Percentiles rank a stretch among this genome's conserved stretches.
phyloP scores from a whole-genome alignment of 2,113 vertebrate species.

The Podarcis cretensis region DNA sequence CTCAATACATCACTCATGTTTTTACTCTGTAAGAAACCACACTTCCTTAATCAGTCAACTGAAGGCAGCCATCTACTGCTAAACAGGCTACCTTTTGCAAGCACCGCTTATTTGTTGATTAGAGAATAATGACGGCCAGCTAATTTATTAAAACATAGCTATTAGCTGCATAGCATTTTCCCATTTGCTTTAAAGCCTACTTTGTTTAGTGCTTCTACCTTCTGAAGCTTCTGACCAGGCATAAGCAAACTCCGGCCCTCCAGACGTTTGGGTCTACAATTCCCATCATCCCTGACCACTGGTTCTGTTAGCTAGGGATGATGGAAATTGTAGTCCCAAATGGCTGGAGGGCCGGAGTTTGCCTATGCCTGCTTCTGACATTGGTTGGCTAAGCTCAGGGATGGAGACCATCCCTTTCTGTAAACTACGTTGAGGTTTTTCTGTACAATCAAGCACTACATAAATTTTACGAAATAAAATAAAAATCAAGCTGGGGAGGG shows the following conservation, averaged over 20 bases:
- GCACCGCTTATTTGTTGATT: slow-evolving; percentile 15
- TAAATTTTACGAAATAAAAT: no score
- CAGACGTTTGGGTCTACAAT: no score
- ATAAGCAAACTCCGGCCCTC: no score
- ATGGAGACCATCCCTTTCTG: neutral
- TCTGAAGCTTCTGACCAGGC: neutral
- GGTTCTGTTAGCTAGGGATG: no score
- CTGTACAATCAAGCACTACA: no score
- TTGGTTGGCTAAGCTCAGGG: neutral
- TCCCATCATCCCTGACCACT: no score
- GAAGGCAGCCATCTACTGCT: neutral
- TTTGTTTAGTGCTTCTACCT: neutral
- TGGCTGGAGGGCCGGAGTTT: no score
- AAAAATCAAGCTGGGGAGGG: no score
- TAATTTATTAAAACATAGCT: neutral
- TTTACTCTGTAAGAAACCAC: neutral
- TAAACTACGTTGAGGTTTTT: neutral
- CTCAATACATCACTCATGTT: slow-evolving; percentile 4
- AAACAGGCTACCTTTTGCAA: slow-evolving; percentile 14
- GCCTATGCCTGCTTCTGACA: no score
- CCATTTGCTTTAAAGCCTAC: neutral
- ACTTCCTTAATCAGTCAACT: slow-evolving; percentile 4
- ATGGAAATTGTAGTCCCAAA: no score
- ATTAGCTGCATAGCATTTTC: neutral
- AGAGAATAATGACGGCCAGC: neutral